Percentiles rank a stretch among this genome's conserved stretches.
phyloP scores from a whole-genome alignment of 2,797 vertebrate species.

The Lacerta viridis region DNA sequence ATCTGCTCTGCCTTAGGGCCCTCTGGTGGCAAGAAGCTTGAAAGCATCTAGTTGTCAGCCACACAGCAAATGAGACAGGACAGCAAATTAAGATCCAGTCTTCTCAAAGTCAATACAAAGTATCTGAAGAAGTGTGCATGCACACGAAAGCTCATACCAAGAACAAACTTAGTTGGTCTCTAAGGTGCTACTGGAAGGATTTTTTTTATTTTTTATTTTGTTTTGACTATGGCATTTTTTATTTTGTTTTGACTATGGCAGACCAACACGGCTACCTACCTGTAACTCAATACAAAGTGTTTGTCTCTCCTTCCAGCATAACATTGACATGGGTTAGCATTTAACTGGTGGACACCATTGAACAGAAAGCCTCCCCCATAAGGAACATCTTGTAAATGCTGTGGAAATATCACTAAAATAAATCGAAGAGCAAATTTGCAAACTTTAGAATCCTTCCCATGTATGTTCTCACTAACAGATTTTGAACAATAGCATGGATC shows the following conservation, averaged over 20 bases:
- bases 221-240: too few relatives aligned
- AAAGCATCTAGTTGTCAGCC: background rate
- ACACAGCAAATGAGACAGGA: background rate
- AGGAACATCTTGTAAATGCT: background rate
- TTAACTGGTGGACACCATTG: background rate
- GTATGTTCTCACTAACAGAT: background rate
- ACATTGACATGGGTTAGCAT: background rate
- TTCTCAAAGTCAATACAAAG: background rate
- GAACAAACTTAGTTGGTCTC: too few relatives aligned
- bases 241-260: too few relatives aligned
- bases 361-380: background rate
- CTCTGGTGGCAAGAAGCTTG: conserved; percentile 23
- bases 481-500: background rate
- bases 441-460: background rate
- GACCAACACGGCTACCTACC: too few relatives aligned
- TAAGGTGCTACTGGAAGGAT: too few relatives aligned
- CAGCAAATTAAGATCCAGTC: background rate
- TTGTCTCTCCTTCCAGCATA: background rate
- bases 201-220: too few relatives aligned
- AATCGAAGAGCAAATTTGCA: background rate
- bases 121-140: too few relatives aligned
- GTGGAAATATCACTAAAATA: background rate
- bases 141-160: too few relatives aligned
- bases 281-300: background rate
- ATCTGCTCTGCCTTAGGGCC: conserved; percentile 20